Percentiles rank a stretch among this genome's conserved stretches.
phyloP scores from a whole-genome alignment of 2,113 vertebrate species.

The Thermophis baileyi region DNA sequence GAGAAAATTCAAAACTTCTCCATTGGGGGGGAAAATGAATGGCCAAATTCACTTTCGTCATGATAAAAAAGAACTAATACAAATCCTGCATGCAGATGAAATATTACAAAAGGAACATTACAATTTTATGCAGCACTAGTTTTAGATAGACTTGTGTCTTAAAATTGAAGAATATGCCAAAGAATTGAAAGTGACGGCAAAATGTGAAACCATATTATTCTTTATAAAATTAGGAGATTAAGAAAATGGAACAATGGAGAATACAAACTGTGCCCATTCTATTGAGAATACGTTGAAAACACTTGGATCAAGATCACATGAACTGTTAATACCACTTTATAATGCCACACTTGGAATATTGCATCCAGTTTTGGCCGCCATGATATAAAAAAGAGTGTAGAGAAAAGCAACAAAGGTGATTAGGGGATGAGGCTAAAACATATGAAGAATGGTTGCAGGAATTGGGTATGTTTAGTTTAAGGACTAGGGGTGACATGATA shows the following conservation, averaged over 20 bases:
- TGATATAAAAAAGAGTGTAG: no score
- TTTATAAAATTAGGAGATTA: neutral
- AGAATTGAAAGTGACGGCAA: neutral
- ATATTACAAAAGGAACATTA: neutral
- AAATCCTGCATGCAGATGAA: neutral
- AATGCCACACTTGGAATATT: no score
- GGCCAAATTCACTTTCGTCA: neutral
- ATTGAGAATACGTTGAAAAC: neutral
- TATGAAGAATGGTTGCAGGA: no score
- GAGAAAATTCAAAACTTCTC: neutral
- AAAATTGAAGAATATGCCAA: neutral
- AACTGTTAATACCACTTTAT: no score
- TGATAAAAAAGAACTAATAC: neutral
- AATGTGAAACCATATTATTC: neutral
- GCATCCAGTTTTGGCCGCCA: no score
- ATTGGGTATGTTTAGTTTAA: no score
- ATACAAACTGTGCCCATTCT: neutral
- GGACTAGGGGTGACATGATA: no score
- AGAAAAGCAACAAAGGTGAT: no score
- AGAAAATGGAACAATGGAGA: neutral
- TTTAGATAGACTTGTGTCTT: neutral
- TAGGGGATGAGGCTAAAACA: no score
- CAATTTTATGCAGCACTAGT: neutral
- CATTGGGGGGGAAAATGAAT: neutral
- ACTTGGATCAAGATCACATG: no score